Conservation (phyloP, 2,888 invertebrate genomes). For the Cosmorhoe ocellata region DNA sequence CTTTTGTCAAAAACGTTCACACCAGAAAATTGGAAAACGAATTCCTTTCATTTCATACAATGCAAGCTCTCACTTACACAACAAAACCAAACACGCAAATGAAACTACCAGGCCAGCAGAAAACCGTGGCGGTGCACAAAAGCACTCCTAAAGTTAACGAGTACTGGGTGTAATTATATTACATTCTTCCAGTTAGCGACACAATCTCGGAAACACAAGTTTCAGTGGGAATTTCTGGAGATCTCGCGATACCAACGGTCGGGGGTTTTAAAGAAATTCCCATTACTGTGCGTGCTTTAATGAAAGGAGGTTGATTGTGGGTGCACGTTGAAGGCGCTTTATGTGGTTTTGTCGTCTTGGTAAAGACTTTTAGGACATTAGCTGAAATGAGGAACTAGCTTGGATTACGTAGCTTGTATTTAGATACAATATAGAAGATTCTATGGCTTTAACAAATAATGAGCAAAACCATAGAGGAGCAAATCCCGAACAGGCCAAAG, state of each 20-base stretch:
- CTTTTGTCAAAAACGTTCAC: neutral
- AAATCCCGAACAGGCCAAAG: too few species aligned
- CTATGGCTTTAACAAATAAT: too few species aligned
- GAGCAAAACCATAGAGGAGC: too few species aligned
- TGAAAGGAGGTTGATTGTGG: conserved; percentile 6
- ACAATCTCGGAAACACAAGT: conserved; percentile 71
- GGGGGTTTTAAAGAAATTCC: conserved; percentile 5
- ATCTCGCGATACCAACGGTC: conserved; percentile 31
- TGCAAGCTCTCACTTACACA: conserved; percentile 15
- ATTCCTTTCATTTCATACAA: conserved; percentile 21
- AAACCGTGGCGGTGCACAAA: conserved; percentile 45
- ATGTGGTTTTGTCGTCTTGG: neutral
- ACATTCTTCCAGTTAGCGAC: conserved; percentile 67
- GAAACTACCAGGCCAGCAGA: conserved; percentile 39
- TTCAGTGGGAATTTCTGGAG: conserved; percentile 43
- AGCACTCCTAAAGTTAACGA: conserved; percentile 52
- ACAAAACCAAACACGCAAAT: conserved; percentile 33
- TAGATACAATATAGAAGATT: too few species aligned
- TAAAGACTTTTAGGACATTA: neutral
- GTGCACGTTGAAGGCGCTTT: conserved; percentile 2
- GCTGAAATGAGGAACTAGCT: too few species aligned
- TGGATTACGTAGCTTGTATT: too few species aligned
- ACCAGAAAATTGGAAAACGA: conserved; percentile 4
- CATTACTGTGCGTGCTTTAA: conserved; percentile 1
- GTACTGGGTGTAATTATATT: conserved; percentile 66